phyloP scores from a whole-genome alignment of 2,888 invertebrate genomes.

The Cephus sareptanus region DNA sequence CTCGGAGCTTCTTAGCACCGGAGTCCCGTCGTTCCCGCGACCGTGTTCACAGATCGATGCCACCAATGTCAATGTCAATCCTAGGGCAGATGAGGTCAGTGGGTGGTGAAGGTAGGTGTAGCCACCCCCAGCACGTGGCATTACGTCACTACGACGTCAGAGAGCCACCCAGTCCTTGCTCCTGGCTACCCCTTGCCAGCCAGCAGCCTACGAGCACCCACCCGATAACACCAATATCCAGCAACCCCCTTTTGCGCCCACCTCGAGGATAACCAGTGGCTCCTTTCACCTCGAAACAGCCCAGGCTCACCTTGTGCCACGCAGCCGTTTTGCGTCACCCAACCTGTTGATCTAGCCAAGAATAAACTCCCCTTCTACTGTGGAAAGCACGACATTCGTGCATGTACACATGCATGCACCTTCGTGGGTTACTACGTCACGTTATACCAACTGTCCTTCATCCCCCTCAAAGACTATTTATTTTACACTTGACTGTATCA shows the following conservation, averaged over 20 bases:
- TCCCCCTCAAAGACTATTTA: not conserved
- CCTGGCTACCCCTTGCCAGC: not conserved
- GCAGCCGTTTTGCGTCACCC: constrained; percentile 38
- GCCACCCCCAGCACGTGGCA: constrained; percentile 30
- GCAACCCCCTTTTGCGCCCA: constrained; percentile 15
- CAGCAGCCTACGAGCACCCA: not conserved
- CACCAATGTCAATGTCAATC: constrained; percentile 60
- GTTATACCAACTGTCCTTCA: not conserved
- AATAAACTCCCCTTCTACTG: constrained; percentile 43
- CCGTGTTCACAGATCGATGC: constrained; percentile 41
- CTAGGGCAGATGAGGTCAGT: constrained; percentile 40
- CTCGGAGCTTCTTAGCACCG: not conserved
- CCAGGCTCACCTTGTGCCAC: constrained; percentile 2
- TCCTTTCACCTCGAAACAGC: not conserved
- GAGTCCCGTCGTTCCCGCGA: not conserved
- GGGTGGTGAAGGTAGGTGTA: not conserved
- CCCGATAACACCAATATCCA: not conserved
- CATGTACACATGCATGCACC: no score
- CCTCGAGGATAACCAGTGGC: constrained; percentile 7
- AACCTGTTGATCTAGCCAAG: constrained; percentile 58
- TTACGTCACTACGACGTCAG: constrained; percentile 50
- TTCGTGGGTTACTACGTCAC: not conserved
- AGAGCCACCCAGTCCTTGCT: constrained; percentile 24
- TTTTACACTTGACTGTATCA: no score
- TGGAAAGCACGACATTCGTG: constrained; percentile 41